These are phyloP conservation scores for Fregetta grallaria DNA, from an alignment of 2,113 vertebrate genomes.

Conservation along the genomic window DNA sequence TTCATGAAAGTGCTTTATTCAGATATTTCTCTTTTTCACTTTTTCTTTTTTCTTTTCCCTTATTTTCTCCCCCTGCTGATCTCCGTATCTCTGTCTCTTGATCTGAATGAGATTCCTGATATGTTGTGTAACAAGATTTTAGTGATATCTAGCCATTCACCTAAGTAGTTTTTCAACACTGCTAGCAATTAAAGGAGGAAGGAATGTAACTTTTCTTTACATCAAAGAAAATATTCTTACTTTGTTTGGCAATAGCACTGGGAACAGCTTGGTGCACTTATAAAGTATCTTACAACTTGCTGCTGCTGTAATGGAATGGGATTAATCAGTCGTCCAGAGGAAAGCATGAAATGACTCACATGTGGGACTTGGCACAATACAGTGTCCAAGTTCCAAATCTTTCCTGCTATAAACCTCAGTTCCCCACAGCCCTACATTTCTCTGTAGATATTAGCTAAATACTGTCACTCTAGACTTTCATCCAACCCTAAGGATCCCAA, in stretches of 20 bases:
- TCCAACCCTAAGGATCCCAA: not conserved
- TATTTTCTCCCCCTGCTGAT: not conserved
- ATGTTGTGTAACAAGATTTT: not conserved
- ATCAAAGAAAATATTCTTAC: not conserved
- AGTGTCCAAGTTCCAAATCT: not conserved
- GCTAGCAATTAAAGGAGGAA: not conserved
- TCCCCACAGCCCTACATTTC: not conserved
- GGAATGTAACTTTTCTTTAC: slow-evolving; percentile 11
- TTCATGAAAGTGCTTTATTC: not conserved
- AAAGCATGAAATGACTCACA: not conserved
- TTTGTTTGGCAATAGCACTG: not conserved
- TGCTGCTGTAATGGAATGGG: not conserved
- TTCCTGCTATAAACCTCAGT: not conserved
- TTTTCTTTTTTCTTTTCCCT: not conserved
- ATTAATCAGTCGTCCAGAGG: not conserved
- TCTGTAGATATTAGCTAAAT: not conserved
- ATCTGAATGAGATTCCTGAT: not conserved
- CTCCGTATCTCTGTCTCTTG: not conserved
- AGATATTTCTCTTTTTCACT: not conserved
- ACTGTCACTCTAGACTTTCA: not conserved
- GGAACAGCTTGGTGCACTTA: not conserved
- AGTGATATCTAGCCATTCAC: not conserved
- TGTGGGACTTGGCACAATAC: not conserved
- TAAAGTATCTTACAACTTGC: not conserved
- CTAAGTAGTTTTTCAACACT: slow-evolving; percentile 5